phyloP scores from a whole-genome alignment of 30 jellyfish, hydroid and myxozoan genomes.

The Pelagia noctiluca region DNA sequence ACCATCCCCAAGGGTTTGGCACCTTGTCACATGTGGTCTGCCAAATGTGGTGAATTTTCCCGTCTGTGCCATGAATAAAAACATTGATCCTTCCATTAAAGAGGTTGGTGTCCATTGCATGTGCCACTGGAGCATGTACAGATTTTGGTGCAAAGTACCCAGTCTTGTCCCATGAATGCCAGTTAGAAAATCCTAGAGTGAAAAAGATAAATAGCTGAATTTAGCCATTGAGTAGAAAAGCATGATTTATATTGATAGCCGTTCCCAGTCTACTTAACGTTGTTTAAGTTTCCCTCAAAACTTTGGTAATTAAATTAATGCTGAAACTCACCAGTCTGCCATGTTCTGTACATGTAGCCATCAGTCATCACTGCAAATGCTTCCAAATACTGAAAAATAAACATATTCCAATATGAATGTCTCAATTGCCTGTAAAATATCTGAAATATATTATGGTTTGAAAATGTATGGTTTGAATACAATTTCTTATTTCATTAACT shows the following conservation, averaged over 20 bases:
- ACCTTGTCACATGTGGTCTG: constrained; percentile 99
- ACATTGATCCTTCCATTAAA: constrained; percentile 94
- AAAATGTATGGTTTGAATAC: too few species aligned
- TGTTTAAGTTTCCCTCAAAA: constrained; percentile 14
- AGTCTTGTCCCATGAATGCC: constrained; percentile 98
- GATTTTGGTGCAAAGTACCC: constrained; percentile 96
- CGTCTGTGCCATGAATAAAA: constrained; percentile 95
- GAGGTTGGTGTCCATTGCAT: constrained; percentile 84
- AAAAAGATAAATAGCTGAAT: too few species aligned
- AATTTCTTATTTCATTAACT: too few species aligned
- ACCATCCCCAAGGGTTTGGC: constrained; percentile 99
- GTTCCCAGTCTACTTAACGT: neutral
- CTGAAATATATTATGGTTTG: neutral
- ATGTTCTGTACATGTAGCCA: constrained; percentile 92
- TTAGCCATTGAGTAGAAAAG: too few species aligned
- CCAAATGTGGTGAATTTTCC: constrained; percentile 93
- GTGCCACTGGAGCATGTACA: constrained; percentile 94
- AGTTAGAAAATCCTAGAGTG: constrained; percentile 66
- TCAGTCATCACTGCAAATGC: constrained; percentile 90
- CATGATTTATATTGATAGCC: neutral
- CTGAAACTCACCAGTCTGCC: constrained; percentile 83
- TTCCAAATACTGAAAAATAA: constrained; percentile 75
- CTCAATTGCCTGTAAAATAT: neutral
- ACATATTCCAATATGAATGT: neutral
- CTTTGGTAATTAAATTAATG: too few species aligned